Base-by-base conservation (phyloP, 2,113 vertebrate genomes). In the Caranx melampygus region DNA sequence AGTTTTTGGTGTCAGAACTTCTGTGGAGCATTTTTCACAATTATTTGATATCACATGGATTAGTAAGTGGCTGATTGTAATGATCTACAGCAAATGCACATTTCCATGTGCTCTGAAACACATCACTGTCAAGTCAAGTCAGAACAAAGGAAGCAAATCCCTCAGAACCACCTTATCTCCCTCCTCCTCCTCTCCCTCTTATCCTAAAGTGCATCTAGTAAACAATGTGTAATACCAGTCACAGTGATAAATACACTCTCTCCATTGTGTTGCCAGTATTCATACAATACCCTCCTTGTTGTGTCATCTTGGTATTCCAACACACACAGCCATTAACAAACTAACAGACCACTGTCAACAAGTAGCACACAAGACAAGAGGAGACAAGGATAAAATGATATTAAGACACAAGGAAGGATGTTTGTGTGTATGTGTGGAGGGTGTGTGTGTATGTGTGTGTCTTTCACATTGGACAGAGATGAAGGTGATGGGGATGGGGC, bases 391-490 rank as follows among this genome's bases (percentile, higher is more conserved):
- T 59, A 61, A 61, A 81, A 77, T 81, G 12, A 84, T 86, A 69
- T 66, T 26, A 49, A 87, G 68, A 81, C 75, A 82, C 55, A 35
- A 72, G 55, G 70, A 54, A 51, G 49, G 75, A 73, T 75, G 81
- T 75, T 18, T 26, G 3, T 49, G 42, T 6, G 40, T 15, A 71
- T 72, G 81, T 70, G 21, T 18, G 3, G 26, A 33, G 3, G 40
- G 3, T 26, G 42, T 3, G 40, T 75, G 81, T 75, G 20, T 26
- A 2, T 49, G 44, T 6, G 26, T 26, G 1, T 26, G 26, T 26
- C 34, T 74, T 82, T 86, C 31, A 4, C 67, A n/a, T 81, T 90
- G 89, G 88, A 84, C 67, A 52, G 77, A 89, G 91, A 92, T 91
- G 75, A 93, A 93, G 87, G 89, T 75, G 74, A 84, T 72, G 66